A percentile compares a stretch with the other conserved stretches of the same genome.
These are phyloP conservation scores for Macrosteles quadrilineatus DNA, from an alignment of 1,140 invertebrate genomes.

Conservation along the genomic window DNA sequence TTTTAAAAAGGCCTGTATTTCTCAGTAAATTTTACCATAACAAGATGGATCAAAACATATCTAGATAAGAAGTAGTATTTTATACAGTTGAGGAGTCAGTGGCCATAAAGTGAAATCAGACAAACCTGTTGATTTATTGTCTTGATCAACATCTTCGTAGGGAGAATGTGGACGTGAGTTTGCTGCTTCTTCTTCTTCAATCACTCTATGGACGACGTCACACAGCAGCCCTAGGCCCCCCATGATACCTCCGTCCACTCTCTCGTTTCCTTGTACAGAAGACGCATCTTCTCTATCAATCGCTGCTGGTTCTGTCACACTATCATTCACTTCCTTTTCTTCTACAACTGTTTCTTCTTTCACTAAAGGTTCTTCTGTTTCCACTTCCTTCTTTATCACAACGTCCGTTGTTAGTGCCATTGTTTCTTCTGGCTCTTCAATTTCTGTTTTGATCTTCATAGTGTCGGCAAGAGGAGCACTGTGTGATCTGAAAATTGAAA, in stretches of 20 bases:
- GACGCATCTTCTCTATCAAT: background rate
- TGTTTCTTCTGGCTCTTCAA: constrained; percentile 15
- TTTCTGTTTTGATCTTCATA: constrained; percentile 46
- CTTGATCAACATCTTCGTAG: background rate
- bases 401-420: background rate
- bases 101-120: too few relatives aligned
- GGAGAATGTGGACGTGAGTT: constrained; percentile 33
- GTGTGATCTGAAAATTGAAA: constrained; percentile 7
- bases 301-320: too few relatives aligned
- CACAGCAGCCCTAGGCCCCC: constrained; percentile 79
- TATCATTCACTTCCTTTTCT: constrained; percentile 19
- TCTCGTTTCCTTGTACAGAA: constrained; percentile 26
- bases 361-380: background rate
- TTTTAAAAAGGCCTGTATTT: too few relatives aligned
- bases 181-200: constrained; percentile 66
- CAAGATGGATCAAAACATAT: too few relatives aligned
- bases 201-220: constrained; percentile 78
- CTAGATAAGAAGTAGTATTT: too few relatives aligned
- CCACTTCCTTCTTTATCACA: constrained; percentile 28
- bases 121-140: too few relatives aligned
- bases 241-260: constrained; percentile 43
- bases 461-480: constrained; percentile 59
- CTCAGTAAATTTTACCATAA: too few relatives aligned
- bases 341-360: constrained; percentile 5
- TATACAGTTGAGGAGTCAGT: too few relatives aligned